Conservation (phyloP, 2,113 vertebrate genomes). For the Brachypteracias leptosomus region DNA sequence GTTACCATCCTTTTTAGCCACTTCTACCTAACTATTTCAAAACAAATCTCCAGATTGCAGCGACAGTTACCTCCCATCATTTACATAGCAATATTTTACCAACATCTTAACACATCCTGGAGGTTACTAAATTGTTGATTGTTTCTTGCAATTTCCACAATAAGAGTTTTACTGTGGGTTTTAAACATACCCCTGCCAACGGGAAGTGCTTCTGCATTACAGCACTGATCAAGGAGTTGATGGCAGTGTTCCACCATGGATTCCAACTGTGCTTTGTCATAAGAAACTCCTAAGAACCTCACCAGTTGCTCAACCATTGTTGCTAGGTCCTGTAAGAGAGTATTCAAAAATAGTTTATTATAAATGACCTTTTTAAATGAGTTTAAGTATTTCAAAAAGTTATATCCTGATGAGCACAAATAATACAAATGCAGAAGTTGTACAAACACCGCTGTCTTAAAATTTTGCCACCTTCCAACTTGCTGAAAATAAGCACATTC, state of each 20-base stretch:
- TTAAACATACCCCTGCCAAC: conserved; percentile 87
- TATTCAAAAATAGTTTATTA: not conserved
- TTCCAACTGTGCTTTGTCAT: conserved; percentile 95
- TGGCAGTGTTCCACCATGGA: conserved; percentile 91
- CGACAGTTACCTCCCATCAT: not conserved
- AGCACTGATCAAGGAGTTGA: conserved; percentile 96
- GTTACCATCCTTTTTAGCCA: not conserved
- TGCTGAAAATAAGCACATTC: not conserved
- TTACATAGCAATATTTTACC: not conserved
- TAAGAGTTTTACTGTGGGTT: not conserved
- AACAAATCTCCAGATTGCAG: not conserved
- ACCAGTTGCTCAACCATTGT: conserved; percentile 89
- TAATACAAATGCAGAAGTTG: not conserved
- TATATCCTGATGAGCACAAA: not conserved
- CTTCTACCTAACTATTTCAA: not conserved
- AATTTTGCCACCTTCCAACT: not conserved
- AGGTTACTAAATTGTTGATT: not conserved
- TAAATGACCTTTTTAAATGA: not conserved
- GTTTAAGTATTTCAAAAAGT: not conserved
- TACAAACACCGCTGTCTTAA: not conserved
- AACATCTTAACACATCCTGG: not conserved
- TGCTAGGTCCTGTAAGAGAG: conserved; percentile 84
- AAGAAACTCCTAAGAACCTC: conserved; percentile 90
- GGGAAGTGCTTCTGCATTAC: conserved; percentile 90
- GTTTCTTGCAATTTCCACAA: not conserved